A percentile compares a stretch with the other conserved stretches of the same genome.
phyloP scores from a whole-genome alignment of 2,113 vertebrate species.

The Chaetodon trifascialis region DNA sequence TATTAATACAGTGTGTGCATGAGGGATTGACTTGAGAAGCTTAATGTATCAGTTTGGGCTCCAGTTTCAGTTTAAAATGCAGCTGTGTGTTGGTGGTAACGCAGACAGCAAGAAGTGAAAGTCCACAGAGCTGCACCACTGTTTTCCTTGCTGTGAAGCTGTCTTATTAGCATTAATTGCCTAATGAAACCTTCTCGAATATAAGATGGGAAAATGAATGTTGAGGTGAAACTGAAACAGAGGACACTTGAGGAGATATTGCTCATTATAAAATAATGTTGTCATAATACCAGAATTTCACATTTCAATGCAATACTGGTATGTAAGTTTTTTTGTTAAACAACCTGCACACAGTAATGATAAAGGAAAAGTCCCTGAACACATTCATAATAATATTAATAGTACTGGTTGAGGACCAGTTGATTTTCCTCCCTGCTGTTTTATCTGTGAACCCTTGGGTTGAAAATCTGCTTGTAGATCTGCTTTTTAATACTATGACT shows the following conservation, averaged over 20 bases:
- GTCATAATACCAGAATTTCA: too few relatives aligned
- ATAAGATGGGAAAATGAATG: neutral
- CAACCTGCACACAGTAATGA: too few relatives aligned
- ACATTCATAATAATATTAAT: too few relatives aligned
- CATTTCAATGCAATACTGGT: too few relatives aligned
- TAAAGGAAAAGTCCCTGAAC: too few relatives aligned
- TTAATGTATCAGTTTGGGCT: neutral
- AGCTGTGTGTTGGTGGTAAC: neutral
- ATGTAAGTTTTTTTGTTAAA: too few relatives aligned
- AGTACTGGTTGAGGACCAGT: too few relatives aligned
- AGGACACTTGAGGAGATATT: neutral
- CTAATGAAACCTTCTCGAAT: neutral
- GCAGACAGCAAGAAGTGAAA: neutral
- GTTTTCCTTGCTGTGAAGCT: conserved; percentile 11
- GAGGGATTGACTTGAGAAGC: neutral
- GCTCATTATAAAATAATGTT: neutral
- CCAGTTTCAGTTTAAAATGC: neutral
- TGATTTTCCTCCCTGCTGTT: too few relatives aligned
- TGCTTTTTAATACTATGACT: too few relatives aligned
- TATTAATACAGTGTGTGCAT: neutral
- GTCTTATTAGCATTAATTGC: neutral
- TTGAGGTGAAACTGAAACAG: neutral
- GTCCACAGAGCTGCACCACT: neutral
- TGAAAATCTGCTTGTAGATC: too few relatives aligned
- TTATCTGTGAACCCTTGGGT: too few relatives aligned